These are phyloP conservation scores for Osmerus mordax DNA, from an alignment of 2,113 vertebrate genomes.

Conservation along the genomic window DNA sequence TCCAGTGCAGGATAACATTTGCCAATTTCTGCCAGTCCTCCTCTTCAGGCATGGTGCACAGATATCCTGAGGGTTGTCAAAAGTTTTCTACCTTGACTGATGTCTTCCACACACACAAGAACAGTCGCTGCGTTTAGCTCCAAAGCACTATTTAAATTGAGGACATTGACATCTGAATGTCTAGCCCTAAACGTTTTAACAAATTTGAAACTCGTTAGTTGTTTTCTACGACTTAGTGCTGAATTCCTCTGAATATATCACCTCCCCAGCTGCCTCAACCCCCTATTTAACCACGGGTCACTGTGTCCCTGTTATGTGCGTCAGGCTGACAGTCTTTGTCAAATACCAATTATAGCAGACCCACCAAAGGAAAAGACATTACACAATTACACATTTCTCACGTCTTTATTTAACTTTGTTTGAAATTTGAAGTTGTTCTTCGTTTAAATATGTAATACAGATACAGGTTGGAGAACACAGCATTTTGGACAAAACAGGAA, in stretches of 20 bases:
- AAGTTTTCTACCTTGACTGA: background rate
- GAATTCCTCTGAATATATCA: conserved; percentile 34
- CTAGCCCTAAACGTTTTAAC: too few relatives aligned
- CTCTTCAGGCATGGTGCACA: conserved; percentile 54
- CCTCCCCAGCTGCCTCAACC: conserved; percentile 18
- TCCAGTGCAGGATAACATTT: conserved; percentile 85
- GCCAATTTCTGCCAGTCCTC: conserved; percentile 79
- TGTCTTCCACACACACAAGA: too few relatives aligned
- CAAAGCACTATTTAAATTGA: too few relatives aligned
- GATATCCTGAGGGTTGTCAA: background rate
- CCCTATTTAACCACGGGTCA: conserved; percentile 57
- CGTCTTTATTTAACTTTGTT: too few relatives aligned
- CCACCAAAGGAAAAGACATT: background rate
- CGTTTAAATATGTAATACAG: background rate
- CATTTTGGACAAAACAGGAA: too few relatives aligned
- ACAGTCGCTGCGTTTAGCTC: too few relatives aligned
- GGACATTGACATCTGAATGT: too few relatives aligned
- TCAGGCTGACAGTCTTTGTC: conserved; percentile 33
- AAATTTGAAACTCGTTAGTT: background rate
- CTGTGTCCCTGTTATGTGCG: conserved; percentile 48
- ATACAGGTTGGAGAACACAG: background rate
- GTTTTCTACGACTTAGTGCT: conserved; percentile 9
- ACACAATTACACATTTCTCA: background rate
- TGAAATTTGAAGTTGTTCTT: background rate
- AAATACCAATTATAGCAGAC: conserved; percentile 16